Base-by-base conservation (phyloP, 2,888 invertebrate species). In the Noctua janthe region DNA sequence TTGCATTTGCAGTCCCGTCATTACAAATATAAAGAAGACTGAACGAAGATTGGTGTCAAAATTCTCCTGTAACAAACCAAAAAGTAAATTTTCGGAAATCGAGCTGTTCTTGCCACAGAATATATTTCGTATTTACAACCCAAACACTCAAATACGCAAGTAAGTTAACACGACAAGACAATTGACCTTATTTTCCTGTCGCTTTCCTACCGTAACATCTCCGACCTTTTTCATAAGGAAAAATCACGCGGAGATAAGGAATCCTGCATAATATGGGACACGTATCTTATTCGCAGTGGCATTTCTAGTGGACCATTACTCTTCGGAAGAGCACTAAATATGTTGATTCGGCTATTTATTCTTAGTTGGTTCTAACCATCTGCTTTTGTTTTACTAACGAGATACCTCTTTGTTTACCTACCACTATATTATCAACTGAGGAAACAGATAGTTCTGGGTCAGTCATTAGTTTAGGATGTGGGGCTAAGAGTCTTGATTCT, bases 261-360 rank as follows among this genome's bases (percentile, higher is more conserved):
- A 49, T n/a, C 64, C 69, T 77, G 76, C 74, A 81, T 84, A 87
- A 84, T 84, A 82, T 74, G 72, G 78, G 73, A 64, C 77, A 59
- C 73, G 76, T 76, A 88, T 81, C 78, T 88, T 70, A 76, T 78
- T 87, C 82, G 74, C 80, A 66, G 72, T 85, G 85, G 67, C 86
- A 77, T 85, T 90, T 91, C 90, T 76, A 91, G 91, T 67, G 35
- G 70, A 56, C 80, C 77, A 80, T 89, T 89, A 84, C 78, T 88
- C 88, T 78, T 78, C 54, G 76, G 29, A 17, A 71, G 23, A 72
- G 75, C 76, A 90, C 90, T 91, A 90, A 92, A 91, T 92, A 92
- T 92, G 92, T 91, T 91, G 91, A 92, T 92, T 91, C 79, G 80
- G 81, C 90, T 92, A 92, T 92, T 92, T 92, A 92, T 92, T 90